Conservation (phyloP, 2,797 vertebrate genomes). For the Naso thynnoides region DNA sequence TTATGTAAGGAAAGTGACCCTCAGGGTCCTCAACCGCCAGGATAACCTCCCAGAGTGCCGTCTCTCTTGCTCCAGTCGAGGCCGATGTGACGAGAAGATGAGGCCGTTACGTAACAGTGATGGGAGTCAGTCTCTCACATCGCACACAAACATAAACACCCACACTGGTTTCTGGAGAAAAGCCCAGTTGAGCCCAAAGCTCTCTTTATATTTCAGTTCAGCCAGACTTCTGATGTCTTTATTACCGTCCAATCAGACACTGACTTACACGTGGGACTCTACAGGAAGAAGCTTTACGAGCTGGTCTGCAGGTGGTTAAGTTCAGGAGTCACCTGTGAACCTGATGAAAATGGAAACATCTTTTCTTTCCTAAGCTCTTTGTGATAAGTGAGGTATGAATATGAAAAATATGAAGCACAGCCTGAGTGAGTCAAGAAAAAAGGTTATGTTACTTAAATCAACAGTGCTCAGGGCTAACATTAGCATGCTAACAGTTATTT, state of each 20-base stretch:
- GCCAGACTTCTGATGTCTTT: neutral
- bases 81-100: constrained; percentile 7
- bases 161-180: neutral
- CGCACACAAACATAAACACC: neutral
- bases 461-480: neutral
- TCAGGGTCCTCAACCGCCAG: neutral
- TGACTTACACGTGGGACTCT: neutral
- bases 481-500: neutral
- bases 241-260: neutral
- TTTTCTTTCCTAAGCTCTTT: neutral
- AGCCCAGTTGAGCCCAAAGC: neutral
- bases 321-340: neutral
- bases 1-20: constrained; percentile 12
- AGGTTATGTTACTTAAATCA: neutral
- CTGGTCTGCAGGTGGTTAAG: too few species aligned
- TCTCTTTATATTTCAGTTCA: neutral
- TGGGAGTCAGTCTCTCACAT: constrained; percentile 9
- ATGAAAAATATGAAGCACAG: too few species aligned
- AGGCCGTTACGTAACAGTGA: constrained; percentile 24
- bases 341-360: neutral
- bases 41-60: neutral
- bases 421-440: neutral
- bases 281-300: neutral
- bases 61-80: constrained; percentile 4
- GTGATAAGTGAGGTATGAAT: neutral